Evolutionary conservation across 2,113 vertebrate genomes (phyloP).

Genomic region (Pterophyllum scalare): DNA sequence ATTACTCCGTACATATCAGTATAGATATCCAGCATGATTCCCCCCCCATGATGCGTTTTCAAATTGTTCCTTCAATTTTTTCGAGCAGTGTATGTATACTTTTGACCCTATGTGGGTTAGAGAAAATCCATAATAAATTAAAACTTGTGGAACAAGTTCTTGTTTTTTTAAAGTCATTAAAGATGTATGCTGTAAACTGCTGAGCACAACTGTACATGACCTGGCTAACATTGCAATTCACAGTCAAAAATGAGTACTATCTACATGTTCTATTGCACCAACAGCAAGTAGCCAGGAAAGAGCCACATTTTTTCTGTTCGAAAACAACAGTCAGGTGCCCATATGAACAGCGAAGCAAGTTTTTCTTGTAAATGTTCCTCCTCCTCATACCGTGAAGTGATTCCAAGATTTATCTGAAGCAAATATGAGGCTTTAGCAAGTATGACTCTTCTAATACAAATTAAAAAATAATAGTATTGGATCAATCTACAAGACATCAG

Average conservation of each 20-base stretch:
- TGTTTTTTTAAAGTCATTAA: neutral
- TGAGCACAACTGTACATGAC: neutral
- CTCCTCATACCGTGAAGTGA: neutral
- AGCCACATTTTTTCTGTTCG: neutral
- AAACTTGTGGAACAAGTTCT: neutral
- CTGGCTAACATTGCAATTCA: neutral
- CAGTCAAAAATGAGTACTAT: neutral
- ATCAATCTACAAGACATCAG: neutral
- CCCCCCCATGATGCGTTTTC: no score
- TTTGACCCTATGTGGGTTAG: neutral
- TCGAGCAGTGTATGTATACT: neutral
- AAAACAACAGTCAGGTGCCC: neutral
- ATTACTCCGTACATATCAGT: no score
- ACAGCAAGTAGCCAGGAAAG: neutral
- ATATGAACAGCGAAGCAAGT: neutral
- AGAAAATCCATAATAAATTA: neutral
- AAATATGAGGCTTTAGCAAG: neutral
- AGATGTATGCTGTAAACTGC: neutral
- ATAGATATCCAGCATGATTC: no score
- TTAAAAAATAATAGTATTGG: neutral
- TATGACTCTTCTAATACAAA: rapidly evolving
- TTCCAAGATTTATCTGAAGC: neutral
- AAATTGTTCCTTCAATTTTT: no score
- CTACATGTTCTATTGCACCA: neutral
- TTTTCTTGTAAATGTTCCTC: neutral